Evolutionary conservation across 2,113 vertebrate species (phyloP).

Genomic region (Lipophrys pholis): DNA sequence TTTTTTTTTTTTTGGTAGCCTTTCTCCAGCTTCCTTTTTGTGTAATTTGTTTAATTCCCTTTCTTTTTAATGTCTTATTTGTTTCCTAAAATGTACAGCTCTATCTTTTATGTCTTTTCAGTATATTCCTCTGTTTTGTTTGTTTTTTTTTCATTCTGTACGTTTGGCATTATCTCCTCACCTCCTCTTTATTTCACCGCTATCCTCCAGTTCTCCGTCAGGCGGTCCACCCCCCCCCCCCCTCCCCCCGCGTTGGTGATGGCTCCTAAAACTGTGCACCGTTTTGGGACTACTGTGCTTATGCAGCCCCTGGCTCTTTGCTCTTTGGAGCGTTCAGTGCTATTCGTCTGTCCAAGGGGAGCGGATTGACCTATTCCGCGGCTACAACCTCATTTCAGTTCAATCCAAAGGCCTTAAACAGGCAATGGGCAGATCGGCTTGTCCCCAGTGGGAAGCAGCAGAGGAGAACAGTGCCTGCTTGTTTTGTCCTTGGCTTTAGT

Average conservation of each 20-base stretch:
- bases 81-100: not conserved
- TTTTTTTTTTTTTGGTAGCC: constrained; percentile 28
- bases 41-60: constrained; percentile 24
- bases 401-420: constrained; percentile 55
- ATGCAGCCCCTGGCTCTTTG: constrained; percentile 34
- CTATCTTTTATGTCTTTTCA: too few relatives aligned
- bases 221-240: too few relatives aligned
- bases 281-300: constrained; percentile 30
- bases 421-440: constrained; percentile 55
- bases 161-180: constrained; percentile 4
- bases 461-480: constrained; percentile 74
- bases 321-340: constrained; percentile 45
- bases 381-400: constrained; percentile 57
- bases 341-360: constrained; percentile 54
- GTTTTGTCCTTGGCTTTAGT: constrained; percentile 69
- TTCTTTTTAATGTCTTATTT: constrained; percentile 9
- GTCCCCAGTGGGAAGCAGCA: constrained; percentile 59
- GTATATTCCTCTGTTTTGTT: too few relatives aligned
- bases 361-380: constrained; percentile 53
- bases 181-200: constrained; percentile 25
- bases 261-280: constrained; percentile 39
- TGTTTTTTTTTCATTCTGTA: constrained; percentile 3
- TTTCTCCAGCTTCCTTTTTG: constrained; percentile 17
- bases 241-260: constrained; percentile 11
- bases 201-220: constrained; percentile 14